These are phyloP conservation scores for Lasius fuliginosus DNA, from an alignment of 2,888 invertebrate species.

Conservation along the genomic window DNA sequence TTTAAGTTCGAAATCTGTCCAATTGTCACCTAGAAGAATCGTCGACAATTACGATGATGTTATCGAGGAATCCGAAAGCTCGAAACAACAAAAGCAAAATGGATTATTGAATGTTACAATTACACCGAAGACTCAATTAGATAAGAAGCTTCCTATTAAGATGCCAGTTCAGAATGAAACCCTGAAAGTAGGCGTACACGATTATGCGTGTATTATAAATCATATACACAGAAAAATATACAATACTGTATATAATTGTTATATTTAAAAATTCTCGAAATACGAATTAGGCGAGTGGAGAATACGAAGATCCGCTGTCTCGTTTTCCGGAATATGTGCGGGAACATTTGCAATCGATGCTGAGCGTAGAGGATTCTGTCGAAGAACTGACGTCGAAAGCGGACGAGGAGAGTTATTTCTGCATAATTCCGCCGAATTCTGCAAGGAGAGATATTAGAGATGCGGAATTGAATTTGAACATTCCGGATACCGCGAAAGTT, in stretches of 20 bases:
- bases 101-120: constrained; percentile 16
- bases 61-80: not conserved
- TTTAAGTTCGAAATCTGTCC: not conserved
- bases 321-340: constrained; percentile 9
- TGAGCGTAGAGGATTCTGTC: constrained; percentile 8
- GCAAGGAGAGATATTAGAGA: constrained; percentile 29
- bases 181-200: not conserved
- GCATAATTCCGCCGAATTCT: constrained; percentile 8
- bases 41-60: no score
- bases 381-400: constrained; percentile 43
- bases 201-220: not conserved
- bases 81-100: not conserved
- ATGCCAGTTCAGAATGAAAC: not conserved
- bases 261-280: not conserved
- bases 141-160: not conserved
- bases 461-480: constrained; percentile 65
- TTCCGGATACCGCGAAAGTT: constrained; percentile 46
- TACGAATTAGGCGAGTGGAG: not conserved
- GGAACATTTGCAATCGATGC: not conserved
- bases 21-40: not conserved
- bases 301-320: not conserved
- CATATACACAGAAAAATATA: not conserved
- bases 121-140: not conserved
- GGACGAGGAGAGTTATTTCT: constrained; percentile 30
- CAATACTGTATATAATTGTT: not conserved